Percentiles rank a stretch among this genome's conserved stretches.
phyloP scores from a whole-genome alignment of 2,797 vertebrate species.

The Dicrostonyx torquatus region DNA sequence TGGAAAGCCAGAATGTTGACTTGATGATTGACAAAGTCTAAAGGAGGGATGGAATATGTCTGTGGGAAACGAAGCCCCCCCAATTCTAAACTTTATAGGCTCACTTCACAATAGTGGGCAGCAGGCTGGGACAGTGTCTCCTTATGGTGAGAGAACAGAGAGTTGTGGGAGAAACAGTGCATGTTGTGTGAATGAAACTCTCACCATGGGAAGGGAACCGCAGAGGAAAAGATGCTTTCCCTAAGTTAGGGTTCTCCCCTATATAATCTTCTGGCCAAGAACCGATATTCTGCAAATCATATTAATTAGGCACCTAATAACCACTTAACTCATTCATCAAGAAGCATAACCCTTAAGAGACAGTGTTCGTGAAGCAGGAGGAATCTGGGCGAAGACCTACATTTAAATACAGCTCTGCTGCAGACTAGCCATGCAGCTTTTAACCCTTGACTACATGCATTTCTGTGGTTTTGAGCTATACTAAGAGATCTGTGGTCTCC shows the following conservation, averaged over 20 bases:
- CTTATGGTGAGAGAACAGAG: neutral
- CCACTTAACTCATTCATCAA: neutral
- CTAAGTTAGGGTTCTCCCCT: neutral
- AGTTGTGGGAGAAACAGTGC: neutral
- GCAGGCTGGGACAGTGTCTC: neutral
- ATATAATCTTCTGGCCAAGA: neutral
- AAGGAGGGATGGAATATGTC: neutral
- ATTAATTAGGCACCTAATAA: neutral
- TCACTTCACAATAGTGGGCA: neutral
- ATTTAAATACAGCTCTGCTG: neutral
- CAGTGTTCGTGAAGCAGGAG: neutral
- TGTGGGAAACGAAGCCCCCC: neutral
- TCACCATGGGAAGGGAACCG: neutral
- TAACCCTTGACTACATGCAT: neutral
- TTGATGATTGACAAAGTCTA: neutral
- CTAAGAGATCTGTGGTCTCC: neutral
- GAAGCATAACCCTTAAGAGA: neutral
- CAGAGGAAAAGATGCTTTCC: neutral
- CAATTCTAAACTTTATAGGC: neutral
- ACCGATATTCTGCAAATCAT: neutral
- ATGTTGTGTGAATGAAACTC: accelerated
- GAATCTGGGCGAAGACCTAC: neutral
- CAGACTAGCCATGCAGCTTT: neutral
- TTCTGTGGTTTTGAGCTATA: neutral
- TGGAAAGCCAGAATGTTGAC: neutral